Percentiles rank a stretch among this genome's conserved stretches.
Evolutionary conservation across 2,113 vertebrate genomes (phyloP).

Genomic region (Odontophorus gujanensis): DNA sequence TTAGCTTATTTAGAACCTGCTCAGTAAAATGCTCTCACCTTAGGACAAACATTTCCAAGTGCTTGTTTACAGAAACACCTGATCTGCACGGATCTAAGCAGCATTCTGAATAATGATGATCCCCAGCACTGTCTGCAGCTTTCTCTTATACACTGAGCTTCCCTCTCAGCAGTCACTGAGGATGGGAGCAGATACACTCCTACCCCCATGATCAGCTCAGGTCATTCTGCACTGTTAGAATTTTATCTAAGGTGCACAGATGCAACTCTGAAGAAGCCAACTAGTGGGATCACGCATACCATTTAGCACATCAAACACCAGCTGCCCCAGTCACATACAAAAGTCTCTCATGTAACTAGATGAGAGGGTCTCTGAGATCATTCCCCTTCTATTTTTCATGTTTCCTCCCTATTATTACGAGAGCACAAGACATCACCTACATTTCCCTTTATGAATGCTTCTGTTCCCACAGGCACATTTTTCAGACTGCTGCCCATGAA

Average conservation of each 20-base stretch:
- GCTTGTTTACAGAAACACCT: neutral
- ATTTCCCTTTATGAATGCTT: neutral
- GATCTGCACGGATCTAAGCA: neutral
- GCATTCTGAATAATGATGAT: neutral
- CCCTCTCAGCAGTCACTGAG: neutral
- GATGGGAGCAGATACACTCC: neutral
- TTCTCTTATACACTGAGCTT: neutral
- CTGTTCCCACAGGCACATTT: neutral
- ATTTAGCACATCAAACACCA: neutral
- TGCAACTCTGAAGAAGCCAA: neutral
- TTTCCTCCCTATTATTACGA: neutral
- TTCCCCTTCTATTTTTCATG: neutral
- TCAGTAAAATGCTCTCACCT: neutral
- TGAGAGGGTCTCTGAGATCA: neutral
- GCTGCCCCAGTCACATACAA: neutral
- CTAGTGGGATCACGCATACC: fast-evolving
- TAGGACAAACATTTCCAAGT: neutral
- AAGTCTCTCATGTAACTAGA: neutral
- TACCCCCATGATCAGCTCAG: neutral
- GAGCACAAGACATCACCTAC: neutral
- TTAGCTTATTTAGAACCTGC: neutral
- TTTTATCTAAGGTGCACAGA: neutral
- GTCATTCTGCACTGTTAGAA: neutral
- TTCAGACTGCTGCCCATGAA: neutral
- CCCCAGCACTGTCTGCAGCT: neutral